phyloP scores from a whole-genome alignment of 64 coral and sea anemone genomes.

The Montipora sp. region DNA sequence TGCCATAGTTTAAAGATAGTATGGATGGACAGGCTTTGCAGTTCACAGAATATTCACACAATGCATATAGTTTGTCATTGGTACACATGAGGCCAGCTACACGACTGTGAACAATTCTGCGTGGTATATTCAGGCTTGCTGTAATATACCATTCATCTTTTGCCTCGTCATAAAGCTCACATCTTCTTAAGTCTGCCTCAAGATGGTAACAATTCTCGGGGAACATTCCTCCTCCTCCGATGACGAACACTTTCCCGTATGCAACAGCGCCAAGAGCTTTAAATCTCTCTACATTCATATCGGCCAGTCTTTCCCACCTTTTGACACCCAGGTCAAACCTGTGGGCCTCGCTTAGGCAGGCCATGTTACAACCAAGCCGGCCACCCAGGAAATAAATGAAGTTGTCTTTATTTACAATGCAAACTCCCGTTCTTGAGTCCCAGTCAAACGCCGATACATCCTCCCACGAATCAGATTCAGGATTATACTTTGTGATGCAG shows the following conservation, averaged over 20 bases:
- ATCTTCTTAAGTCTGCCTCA: not conserved
- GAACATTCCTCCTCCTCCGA: not conserved
- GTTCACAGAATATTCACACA: not conserved
- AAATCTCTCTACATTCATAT: not conserved
- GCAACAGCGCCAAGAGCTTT: not conserved
- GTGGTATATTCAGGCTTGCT: not conserved
- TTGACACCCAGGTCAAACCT: not conserved
- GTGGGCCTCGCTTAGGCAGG: not conserved
- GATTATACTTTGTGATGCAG: not conserved
- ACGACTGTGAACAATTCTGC: not conserved
- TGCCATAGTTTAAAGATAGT: not conserved
- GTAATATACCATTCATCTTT: not conserved
- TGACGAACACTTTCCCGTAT: not conserved
- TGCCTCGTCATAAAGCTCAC: not conserved
- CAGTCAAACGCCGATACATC: not conserved
- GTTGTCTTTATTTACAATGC: conserved; percentile 5
- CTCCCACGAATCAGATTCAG: not conserved
- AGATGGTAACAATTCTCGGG: not conserved
- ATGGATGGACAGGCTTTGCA: not conserved
- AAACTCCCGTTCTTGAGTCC: not conserved
- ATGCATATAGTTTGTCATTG: not conserved
- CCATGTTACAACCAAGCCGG: not conserved
- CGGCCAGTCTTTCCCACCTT: not conserved
- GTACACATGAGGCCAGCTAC: not conserved
- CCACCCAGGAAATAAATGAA: conserved; percentile 12